Conservation (phyloP, 30 jellyfish, hydroid and myxozoan genomes). For the Aurelia sp. region DNA sequence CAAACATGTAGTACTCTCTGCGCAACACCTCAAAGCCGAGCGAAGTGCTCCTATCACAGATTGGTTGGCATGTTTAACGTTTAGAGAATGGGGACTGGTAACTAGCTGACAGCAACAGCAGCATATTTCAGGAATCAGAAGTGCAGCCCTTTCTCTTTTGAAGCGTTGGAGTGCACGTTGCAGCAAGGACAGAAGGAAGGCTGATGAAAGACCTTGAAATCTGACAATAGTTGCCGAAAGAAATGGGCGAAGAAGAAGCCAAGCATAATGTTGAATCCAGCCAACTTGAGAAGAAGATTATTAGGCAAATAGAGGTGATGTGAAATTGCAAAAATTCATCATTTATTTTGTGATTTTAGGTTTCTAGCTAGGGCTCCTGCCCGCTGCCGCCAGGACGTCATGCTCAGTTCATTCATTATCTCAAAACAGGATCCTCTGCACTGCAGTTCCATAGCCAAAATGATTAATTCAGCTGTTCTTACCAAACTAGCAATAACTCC, state of each 20-base stretch:
- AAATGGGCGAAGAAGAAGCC: conserved; percentile 55
- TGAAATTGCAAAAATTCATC: neutral
- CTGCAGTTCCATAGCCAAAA: too few species aligned
- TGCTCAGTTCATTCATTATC: too few species aligned
- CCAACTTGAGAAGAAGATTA: conserved; percentile 81
- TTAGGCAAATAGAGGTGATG: conserved; percentile 82
- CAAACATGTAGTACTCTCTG: too few species aligned
- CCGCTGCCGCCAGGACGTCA: too few species aligned
- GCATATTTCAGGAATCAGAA: neutral
- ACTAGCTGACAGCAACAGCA: neutral
- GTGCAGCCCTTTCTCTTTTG: neutral
- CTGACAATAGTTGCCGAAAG: neutral
- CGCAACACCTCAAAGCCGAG: too few species aligned
- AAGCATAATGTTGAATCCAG: conserved; percentile 12
- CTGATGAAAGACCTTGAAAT: neutral
- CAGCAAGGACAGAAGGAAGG: neutral
- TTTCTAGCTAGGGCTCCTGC: too few species aligned
- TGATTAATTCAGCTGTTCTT: too few species aligned
- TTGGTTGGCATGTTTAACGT: too few species aligned
- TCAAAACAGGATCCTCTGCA: too few species aligned
- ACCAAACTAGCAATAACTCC: too few species aligned
- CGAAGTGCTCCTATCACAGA: too few species aligned
- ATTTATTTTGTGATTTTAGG: neutral
- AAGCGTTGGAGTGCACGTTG: conserved; percentile 3
- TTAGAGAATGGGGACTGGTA: neutral